phyloP scores from a whole-genome alignment of 2,797 vertebrate genomes.

The Syngnathus rostellatus region DNA sequence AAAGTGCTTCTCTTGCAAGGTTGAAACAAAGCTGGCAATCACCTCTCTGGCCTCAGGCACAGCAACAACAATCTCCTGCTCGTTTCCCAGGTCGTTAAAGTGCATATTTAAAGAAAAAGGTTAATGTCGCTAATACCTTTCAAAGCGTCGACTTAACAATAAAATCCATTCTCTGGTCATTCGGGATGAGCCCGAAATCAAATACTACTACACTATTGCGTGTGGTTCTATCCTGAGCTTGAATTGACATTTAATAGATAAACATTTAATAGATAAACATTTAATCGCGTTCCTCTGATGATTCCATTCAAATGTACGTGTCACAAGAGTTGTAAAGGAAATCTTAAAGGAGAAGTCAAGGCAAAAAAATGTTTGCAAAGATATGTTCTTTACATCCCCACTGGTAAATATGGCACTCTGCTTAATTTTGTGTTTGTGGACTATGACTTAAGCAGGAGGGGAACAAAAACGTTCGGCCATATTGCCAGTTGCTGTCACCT shows the following conservation, averaged over 20 bases:
- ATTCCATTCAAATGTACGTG: neutral
- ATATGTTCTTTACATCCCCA: no score
- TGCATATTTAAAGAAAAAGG: conserved; percentile 57
- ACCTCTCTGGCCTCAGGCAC: conserved; percentile 46
- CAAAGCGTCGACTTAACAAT: conserved; percentile 34
- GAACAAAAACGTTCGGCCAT: no score
- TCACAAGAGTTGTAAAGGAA: no score
- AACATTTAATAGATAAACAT: neutral
- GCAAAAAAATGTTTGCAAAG: no score
- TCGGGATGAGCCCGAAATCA: neutral
- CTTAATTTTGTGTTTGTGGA: no score
- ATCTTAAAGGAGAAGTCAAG: no score
- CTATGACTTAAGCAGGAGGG: neutral
- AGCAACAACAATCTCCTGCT: conserved; percentile 53
- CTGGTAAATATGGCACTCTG: no score
- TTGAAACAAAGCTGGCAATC: conserved; percentile 38
- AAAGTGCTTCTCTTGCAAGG: conserved; percentile 36
- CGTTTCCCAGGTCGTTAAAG: conserved; percentile 54
- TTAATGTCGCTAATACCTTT: conserved; percentile 53
- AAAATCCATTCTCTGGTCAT: neutral
- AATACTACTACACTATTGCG: neutral
- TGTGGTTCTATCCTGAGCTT: neutral
- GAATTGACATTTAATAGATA: neutral
- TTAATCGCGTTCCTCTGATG: neutral
- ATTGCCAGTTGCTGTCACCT: no score